A percentile compares a stretch with the other conserved stretches of the same genome.
Evolutionary conservation across 2,113 vertebrate species (phyloP).

Genomic region (Oxyura jamaicensis): DNA sequence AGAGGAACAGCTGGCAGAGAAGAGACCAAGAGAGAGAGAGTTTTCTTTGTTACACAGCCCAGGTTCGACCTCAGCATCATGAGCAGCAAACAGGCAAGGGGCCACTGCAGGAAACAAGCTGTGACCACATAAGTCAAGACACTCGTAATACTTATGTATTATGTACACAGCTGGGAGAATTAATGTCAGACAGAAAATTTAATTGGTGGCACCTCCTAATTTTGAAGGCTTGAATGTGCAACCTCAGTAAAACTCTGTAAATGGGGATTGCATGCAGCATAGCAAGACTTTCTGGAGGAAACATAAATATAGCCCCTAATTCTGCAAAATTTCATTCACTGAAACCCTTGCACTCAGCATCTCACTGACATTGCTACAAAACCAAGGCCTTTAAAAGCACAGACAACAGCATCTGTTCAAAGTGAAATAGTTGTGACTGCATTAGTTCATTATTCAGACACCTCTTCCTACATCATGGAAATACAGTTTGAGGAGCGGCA

Average conservation of each 20-base stretch:
- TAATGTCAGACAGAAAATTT: neutral
- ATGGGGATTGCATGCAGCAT: neutral
- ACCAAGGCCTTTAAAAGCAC: neutral
- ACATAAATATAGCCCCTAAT: neutral
- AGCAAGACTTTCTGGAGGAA: neutral
- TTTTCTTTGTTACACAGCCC: neutral
- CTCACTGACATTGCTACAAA: neutral
- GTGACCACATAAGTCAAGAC: neutral
- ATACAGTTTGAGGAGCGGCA: neutral
- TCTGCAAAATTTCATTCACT: neutral
- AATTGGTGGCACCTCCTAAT: neutral
- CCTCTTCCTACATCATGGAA: neutral
- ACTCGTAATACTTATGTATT: neutral
- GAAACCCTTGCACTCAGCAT: neutral
- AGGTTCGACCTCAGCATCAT: accelerated
- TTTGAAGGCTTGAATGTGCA: neutral
- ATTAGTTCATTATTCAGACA: neutral
- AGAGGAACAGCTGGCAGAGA: neutral
- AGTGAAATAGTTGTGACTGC: neutral
- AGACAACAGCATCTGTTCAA: neutral
- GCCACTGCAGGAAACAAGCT: neutral
- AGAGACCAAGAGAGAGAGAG: neutral
- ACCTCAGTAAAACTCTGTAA: neutral
- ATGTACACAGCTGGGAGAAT: neutral
- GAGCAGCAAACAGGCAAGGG: neutral